These are phyloP conservation scores for Hapalemur alaotrensis DNA, from an alignment of 2,797 vertebrate species.

Conservation along the genomic window DNA sequence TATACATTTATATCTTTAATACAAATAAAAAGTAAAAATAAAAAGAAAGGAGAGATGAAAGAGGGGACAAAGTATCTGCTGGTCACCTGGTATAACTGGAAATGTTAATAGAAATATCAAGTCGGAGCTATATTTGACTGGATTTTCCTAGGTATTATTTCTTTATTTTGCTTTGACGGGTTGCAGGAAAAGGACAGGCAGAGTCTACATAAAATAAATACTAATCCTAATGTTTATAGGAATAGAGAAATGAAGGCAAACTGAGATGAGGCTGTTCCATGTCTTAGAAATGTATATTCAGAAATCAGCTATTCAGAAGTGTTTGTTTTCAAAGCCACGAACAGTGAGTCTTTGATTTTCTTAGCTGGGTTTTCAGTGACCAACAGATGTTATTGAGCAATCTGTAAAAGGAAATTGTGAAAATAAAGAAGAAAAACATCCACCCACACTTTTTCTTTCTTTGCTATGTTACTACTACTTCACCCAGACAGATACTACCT, in stretches of 20 bases:
- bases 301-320: not conserved
- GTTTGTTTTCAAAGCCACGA: not conserved
- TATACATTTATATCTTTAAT: not conserved
- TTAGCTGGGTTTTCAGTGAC: not conserved
- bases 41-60: not conserved
- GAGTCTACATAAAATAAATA: not conserved
- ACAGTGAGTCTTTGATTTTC: not conserved
- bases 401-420: conserved; percentile 33
- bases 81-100: not conserved
- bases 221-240: not conserved
- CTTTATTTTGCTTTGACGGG: not conserved
- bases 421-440: not conserved
- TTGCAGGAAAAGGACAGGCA: not conserved
- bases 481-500: not conserved
- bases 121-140: not conserved
- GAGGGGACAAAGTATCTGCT: not conserved
- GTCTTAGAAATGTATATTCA: not conserved
- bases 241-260: not conserved
- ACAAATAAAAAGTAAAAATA: not conserved
- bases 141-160: not conserved
- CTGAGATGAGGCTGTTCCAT: not conserved
- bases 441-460: not conserved
- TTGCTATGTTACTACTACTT: not conserved
- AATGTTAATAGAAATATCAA: not conserved
- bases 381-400: not conserved